Evolutionary conservation across 53 echinoderm and acorn worm genomes (phyloP).

Genomic region (Mesocentrotus franciscanus): DNA sequence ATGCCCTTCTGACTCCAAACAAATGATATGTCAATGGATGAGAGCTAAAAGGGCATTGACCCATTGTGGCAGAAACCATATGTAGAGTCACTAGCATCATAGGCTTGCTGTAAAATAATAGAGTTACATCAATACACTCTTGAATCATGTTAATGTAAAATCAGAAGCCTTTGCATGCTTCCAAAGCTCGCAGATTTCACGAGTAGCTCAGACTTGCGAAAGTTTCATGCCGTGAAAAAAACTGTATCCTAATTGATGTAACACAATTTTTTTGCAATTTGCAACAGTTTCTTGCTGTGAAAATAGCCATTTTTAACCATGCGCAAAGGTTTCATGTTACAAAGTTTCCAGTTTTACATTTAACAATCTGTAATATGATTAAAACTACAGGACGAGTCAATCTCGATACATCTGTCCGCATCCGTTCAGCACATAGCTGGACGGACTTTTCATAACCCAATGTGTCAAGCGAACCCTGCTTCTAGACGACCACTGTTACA

Average conservation of each 20-base stretch:
- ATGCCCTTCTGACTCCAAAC: too few relatives aligned
- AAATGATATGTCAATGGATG: neutral
- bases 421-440: neutral
- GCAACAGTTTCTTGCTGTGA: too few relatives aligned
- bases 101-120: neutral
- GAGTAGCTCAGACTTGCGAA: too few relatives aligned
- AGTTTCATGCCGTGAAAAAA: too few relatives aligned
- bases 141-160: neutral
- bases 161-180: too few relatives aligned
- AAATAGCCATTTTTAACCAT: too few relatives aligned
- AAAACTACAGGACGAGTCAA: neutral
- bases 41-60: neutral
- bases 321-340: too few relatives aligned
- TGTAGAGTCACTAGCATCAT: neutral
- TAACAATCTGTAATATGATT: neutral
- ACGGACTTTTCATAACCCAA: neutral
- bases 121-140: neutral
- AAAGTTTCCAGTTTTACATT: neutral
- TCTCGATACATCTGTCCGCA: neutral
- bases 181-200: too few relatives aligned
- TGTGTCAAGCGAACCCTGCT: neutral
- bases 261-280: too few relatives aligned
- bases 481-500: slow-evolving; percentile 62
- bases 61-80: neutral
- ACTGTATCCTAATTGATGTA: too few relatives aligned